Base-by-base conservation (phyloP, 2,113 vertebrate species). In the Apaloderma vittatum region DNA sequence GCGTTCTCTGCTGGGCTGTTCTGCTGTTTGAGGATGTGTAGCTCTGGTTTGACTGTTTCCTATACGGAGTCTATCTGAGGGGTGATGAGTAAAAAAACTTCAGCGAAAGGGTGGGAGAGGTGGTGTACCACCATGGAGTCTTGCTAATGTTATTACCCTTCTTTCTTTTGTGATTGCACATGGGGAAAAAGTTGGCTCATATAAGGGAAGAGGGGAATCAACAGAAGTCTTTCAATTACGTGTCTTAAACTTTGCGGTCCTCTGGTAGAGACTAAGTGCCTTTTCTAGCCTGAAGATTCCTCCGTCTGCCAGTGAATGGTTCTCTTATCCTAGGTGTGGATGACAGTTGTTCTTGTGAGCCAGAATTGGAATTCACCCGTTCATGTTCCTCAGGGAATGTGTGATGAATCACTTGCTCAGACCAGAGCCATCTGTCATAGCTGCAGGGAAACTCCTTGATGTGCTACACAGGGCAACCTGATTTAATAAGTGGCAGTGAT, bases 391-490 rank as follows among this genome's bases (percentile, higher is more conserved):
- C 29, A 72, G 77, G 77, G 57, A 27, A 5, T 75, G 37, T 59
- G 73, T 59, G 90, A 52, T 87, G 87, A 94, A 19, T 93, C 81
- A 51, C 29, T 93, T 93, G 73, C 23, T 92, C 66, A 93, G 88
- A 79, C 90, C 66, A 75, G 81, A 93, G 81, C 92, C 90, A 88
- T 92, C 85, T 95, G 85, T 94, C 7, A 3, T 63, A 81, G 73
- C 84, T 89, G 16, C 36, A 54, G 81, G 65, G 62, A 90, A 85
- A 75, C 74, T 87, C 58, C 90, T 67, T 75, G 34, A 46, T 85
- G 51, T 91, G 43, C 73, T 77, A 7, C 27, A 17, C 12, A 4
- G 52, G 29, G 16, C 73, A 88, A 5, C 70, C 58, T 68, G 52
- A 11, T 81, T 92, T 77, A 84, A 16, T 85, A 67, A 81, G 37